Base-by-base conservation (phyloP, 2,113 vertebrate species). In the Prietella phreatophila region DNA sequence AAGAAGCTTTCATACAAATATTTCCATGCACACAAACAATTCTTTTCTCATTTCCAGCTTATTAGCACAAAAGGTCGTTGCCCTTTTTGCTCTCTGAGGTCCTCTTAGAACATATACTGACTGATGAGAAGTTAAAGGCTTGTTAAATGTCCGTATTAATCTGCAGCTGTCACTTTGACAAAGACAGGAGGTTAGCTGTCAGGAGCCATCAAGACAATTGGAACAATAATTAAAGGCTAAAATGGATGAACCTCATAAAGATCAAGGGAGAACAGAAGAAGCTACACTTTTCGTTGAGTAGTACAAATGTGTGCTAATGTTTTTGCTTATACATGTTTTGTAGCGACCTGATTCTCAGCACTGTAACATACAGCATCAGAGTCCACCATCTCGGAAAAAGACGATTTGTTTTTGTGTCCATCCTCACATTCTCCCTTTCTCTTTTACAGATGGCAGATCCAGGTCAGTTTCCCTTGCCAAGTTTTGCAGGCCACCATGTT, bases 401-500 rank as follows among this genome's bases (percentile, higher is more conserved):
- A 86, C 73, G 22, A 5, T 22, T 14, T 58, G 14, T 30, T 63
- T 81, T 82, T 58, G 33, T 39, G 61, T 82, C 75, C n/a, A 55
- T 55, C 75, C 47, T 83, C 39, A 87, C 39, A 82, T 88, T 87
- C 91, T 91, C 90, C 93, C 85, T 78, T 89, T 92, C 91, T 91
- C 85, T 83, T 92, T 89, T 90, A 84, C 94, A 94, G 94, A 95
- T 91, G 83, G 92, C 95, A 95, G 96, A 93, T 98, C 97, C 97
- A 95, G 96, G 97, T 96, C 97, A 96, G 94, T 95, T 94, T 94
- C 96, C 97, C 97, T 95, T 92, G 95, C 97, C 97, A 96, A 98
- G 96, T 98, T 98, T 99, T 98, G 95, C 95, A 93, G 95, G 93
- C 90, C 95, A 95, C 97, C 96, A 97, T 97, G 97, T 98, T 99